Evolutionary conservation across 2,797 vertebrate species (phyloP).

Genomic region (Gephyroberyx darwinii): DNA sequence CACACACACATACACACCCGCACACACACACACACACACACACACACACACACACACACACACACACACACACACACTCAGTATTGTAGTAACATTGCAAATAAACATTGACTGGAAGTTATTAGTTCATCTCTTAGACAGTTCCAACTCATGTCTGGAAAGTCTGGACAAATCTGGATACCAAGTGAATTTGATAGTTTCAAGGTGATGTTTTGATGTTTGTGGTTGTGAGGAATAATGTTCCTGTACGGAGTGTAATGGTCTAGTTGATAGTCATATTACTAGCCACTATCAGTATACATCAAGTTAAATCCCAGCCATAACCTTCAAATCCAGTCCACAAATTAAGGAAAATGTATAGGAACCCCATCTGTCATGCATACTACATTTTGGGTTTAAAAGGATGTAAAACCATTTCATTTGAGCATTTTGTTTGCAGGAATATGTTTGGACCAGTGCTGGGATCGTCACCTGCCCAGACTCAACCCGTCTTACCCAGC

Average conservation of each 20-base stretch:
- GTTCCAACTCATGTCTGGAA: not conserved
- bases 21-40: not conserved
- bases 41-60: not conserved
- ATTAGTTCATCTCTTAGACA: not conserved
- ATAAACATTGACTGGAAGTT: not conserved
- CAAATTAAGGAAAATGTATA: too few species aligned
- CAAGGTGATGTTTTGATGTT: not conserved
- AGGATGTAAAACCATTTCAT: not conserved
- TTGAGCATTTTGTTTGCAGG: constrained; percentile 66
- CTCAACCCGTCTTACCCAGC: constrained; percentile 86
- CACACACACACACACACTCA: not conserved
- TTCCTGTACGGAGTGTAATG: not conserved
- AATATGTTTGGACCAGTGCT: constrained; percentile 91
- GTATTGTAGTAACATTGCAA: not conserved
- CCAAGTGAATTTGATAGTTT: not conserved
- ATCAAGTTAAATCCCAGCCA: not conserved
- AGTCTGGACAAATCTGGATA: not conserved
- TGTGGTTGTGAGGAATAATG: not conserved
- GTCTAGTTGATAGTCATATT: not conserved
- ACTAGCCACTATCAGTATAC: not conserved
- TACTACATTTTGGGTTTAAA: not conserved
- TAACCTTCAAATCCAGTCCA: not conserved
- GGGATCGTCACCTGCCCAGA: constrained; percentile 87
- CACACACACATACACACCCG: constrained; percentile 1
- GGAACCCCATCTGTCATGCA: not conserved